Evolutionary conservation across 2,888 invertebrate genomes (phyloP), one percentile per base, ranked within the genome.

Genomic region (Ametastegia equiseti): DNA sequence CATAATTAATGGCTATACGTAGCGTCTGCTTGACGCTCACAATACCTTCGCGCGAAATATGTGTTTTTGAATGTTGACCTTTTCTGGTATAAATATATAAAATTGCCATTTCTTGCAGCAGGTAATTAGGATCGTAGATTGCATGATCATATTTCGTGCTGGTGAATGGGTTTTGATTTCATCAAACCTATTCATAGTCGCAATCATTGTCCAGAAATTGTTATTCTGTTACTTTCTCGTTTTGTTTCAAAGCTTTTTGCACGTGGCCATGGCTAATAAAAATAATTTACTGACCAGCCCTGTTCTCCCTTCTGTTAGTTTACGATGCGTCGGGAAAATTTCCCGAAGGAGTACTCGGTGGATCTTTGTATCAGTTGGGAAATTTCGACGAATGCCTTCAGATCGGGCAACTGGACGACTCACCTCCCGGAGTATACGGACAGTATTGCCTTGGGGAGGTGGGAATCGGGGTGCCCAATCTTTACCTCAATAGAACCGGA

Each of bases 301-400:
- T 42, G 0, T 47, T 45, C n/a, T 15, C 33, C 23, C n/a, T 30
- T 71, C 73, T 89, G 93, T 7, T 91, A 95, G 95, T 96, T 94
- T 95, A 95, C 89, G 96, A 96, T 87, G 94, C 96, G 3, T 95
- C 95, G 45, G 95, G 95, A 0, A 96, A 96, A 89, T 94, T 94
- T 50, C 94, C 95, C 0, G 93, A 93, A 85, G 96, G 96, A 15
- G 91, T 96, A 15, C 93, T 96, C 23, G 94, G 94, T 84, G 96
- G 96, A 2, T 94, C 95, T 13, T 93, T 94, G 0, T 95, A 94
- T 91, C 95, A 96, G 83, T 92, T 96, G 83, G 96, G 96, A 0
- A 95, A 96, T 91, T 96, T 94, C 87, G 96, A 96, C 88, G 95
- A 96, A 90, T 96, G 96, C 86, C 83, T 92, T 2, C 85, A 85